Conservation (phyloP, 2,113 vertebrate genomes). For the Acanthisitta chloris region DNA sequence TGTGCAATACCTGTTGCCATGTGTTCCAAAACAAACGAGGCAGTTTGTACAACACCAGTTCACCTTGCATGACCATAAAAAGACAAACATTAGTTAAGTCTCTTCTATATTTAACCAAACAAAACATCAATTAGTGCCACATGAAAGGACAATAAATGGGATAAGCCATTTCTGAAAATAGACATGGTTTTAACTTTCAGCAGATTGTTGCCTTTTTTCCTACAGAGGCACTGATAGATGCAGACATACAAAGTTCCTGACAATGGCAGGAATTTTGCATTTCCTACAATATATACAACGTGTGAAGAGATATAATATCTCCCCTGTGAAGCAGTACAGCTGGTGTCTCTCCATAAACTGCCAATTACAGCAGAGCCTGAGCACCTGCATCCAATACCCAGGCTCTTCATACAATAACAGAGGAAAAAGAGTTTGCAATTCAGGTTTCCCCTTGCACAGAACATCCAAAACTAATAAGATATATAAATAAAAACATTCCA, state of each 20-base stretch:
- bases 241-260: not conserved
- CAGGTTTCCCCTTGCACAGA: constrained; percentile 45
- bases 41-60: not conserved
- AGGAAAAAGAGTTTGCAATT: constrained; percentile 31
- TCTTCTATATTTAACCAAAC: constrained; percentile 33
- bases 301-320: constrained; percentile 45
- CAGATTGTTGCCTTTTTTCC: not conserved
- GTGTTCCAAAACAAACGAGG: not conserved
- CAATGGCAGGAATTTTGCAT: constrained; percentile 56
- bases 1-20: rapidly evolving
- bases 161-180: constrained; percentile 2
- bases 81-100: constrained; percentile 7
- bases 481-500: constrained; percentile 69
- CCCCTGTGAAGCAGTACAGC: constrained; percentile 53
- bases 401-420: constrained; percentile 38
- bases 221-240: not conserved
- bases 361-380: constrained; percentile 1
- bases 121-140: not conserved
- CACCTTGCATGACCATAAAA: not conserved
- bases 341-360: constrained; percentile 44
- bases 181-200: not conserved
- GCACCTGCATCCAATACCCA: constrained; percentile 67
- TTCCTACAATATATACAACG: constrained; percentile 29
- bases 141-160: constrained; percentile 6
- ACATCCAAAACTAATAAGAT: constrained; percentile 67